These are phyloP conservation scores for Orientallactaga bullata DNA, from an alignment of 2,113 vertebrate species.

Conservation along the genomic window DNA sequence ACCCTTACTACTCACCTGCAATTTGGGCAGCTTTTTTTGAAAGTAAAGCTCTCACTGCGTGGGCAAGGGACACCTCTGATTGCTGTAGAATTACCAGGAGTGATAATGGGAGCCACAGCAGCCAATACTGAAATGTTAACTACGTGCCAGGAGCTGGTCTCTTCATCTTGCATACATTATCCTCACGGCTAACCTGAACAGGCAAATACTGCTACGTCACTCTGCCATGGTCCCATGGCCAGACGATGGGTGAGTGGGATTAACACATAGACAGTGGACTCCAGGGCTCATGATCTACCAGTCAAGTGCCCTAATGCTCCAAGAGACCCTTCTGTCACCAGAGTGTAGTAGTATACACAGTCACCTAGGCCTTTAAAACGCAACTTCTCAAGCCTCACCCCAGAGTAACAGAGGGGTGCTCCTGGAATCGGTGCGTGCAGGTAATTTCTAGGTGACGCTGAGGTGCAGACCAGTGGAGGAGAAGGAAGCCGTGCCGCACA, in stretches of 20 bases:
- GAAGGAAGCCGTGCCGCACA: neutral
- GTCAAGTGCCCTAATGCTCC: neutral
- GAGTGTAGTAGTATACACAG: neutral
- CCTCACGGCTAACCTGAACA: neutral
- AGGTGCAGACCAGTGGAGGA: neutral
- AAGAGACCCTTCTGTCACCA: neutral
- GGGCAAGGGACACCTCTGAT: neutral
- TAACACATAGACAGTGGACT: neutral
- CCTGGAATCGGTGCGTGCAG: neutral
- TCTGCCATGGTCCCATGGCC: neutral
- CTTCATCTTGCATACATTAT: neutral
- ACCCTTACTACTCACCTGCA: neutral
- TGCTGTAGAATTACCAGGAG: neutral
- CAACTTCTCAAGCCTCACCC: neutral
- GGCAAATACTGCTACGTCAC: neutral
- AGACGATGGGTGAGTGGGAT: neutral
- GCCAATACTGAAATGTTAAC: neutral
- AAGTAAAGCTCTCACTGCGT: neutral
- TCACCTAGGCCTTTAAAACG: neutral
- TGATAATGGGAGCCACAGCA: neutral
- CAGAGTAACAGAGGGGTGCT: neutral
- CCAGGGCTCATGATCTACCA: neutral
- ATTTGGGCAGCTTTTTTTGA: neutral
- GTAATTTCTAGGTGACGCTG: neutral
- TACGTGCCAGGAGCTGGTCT: neutral